phyloP scores from a whole-genome alignment of 2,797 vertebrate genomes.

The Sus cebifrons region DNA sequence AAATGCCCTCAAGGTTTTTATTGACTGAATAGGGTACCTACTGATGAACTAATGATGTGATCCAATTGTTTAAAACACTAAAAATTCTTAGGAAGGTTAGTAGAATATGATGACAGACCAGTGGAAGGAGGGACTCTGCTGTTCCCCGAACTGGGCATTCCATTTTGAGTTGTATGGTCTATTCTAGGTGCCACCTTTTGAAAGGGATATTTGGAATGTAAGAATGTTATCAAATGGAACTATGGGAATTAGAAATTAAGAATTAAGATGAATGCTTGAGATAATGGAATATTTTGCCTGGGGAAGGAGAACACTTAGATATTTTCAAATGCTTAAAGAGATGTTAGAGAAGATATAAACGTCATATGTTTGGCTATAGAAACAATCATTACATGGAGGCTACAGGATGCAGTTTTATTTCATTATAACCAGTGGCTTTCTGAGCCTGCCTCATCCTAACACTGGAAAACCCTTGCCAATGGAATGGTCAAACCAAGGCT shows the following conservation, averaged over 20 bases:
- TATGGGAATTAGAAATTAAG: not conserved
- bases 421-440: not conserved
- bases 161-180: not conserved
- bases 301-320: not conserved
- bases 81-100: not conserved
- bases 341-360: not conserved
- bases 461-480: not conserved
- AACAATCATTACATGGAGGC: not conserved
- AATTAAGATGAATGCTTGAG: not conserved
- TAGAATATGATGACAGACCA: not conserved
- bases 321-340: conserved; percentile 25
- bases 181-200: not conserved
- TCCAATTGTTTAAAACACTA: not conserved
- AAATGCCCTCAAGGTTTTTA: not conserved
- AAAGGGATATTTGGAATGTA: not conserved
- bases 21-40: not conserved
- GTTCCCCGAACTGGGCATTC: not conserved
- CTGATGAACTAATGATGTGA: not conserved
- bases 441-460: not conserved
- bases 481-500: not conserved
- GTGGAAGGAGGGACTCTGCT: not conserved
- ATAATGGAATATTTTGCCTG: not conserved
- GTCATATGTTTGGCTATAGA: not conserved
- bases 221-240: not conserved
- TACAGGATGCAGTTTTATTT: not conserved